phyloP scores from a whole-genome alignment of 2,888 invertebrate genomes.

The Mesopsocus fuscifrons region DNA sequence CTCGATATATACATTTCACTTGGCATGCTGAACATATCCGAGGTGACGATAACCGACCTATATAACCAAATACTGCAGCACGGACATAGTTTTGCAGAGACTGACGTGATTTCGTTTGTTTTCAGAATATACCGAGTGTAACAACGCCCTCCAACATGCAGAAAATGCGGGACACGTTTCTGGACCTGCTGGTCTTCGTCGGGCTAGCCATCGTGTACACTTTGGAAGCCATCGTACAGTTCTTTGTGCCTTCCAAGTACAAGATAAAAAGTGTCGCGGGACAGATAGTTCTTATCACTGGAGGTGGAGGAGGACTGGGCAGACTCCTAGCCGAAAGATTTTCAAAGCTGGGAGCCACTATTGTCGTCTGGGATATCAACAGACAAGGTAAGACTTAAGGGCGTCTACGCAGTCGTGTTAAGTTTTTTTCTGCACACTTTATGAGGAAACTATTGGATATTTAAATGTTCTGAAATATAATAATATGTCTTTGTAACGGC shows the following conservation, averaged over 20 bases:
- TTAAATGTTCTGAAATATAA: too few species aligned
- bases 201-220: conserved; percentile 30
- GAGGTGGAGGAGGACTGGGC: conserved; percentile 74
- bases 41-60: too few species aligned
- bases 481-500: too few species aligned
- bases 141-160: conserved; percentile 1
- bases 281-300: conserved; percentile 74
- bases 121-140: too few species aligned
- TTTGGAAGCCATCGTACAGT: conserved; percentile 30
- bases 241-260: conserved; percentile 35
- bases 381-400: conserved; percentile 43
- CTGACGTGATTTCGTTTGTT: too few species aligned
- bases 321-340: conserved; percentile 38
- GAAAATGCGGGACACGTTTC: conserved; percentile 21
- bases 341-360: conserved; percentile 53
- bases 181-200: conserved; percentile 36
- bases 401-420: too few species aligned
- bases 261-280: conserved; percentile 20
- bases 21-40: too few species aligned
- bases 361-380: conserved; percentile 84
- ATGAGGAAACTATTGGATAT: too few species aligned
- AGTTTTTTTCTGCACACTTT: too few species aligned
- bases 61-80: too few species aligned
- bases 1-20: too few species aligned
- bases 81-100: too few species aligned